Percentiles rank a stretch among this genome's conserved stretches.
These are phyloP conservation scores for Brachionus koreanus DNA, from an alignment of 1,140 invertebrate species.

Conservation along the genomic window DNA sequence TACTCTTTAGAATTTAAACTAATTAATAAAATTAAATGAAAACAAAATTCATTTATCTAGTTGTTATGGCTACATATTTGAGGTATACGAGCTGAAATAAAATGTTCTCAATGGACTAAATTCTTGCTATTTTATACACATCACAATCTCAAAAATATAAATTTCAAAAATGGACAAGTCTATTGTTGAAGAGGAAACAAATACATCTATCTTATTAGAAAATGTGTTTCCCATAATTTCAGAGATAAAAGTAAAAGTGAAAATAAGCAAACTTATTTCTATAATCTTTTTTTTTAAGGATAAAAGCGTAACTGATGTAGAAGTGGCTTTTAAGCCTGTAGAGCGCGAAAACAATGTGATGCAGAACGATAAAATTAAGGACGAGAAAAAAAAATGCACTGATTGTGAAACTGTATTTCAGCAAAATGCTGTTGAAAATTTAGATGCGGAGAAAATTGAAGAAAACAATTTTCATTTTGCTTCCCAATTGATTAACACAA, in stretches of 20 bases:
- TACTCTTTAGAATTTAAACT: background rate
- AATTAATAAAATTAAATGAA: background rate
- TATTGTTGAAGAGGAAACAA: background rate
- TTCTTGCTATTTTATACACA: background rate
- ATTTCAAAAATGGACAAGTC: background rate
- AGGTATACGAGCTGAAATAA: background rate
- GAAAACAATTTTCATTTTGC: background rate
- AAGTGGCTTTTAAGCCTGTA: background rate
- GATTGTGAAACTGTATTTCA: too few species aligned
- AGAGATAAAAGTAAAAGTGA: background rate
- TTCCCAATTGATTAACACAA: background rate
- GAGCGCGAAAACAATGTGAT: background rate
- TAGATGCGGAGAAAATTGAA: background rate
- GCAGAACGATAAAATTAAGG: background rate
- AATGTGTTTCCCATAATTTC: background rate
- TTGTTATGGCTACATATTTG: conserved; percentile 37
- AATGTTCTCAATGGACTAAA: background rate
- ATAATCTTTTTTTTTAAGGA: background rate
- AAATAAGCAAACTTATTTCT: background rate
- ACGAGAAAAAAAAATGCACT: background rate
- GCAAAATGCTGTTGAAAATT: background rate
- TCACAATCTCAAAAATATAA: background rate
- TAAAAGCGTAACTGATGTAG: too few species aligned
- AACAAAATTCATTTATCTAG: background rate
- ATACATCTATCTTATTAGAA: background rate